phyloP scores from a whole-genome alignment of 1,140 invertebrate species.

The Stegodyphus mimosarum region DNA sequence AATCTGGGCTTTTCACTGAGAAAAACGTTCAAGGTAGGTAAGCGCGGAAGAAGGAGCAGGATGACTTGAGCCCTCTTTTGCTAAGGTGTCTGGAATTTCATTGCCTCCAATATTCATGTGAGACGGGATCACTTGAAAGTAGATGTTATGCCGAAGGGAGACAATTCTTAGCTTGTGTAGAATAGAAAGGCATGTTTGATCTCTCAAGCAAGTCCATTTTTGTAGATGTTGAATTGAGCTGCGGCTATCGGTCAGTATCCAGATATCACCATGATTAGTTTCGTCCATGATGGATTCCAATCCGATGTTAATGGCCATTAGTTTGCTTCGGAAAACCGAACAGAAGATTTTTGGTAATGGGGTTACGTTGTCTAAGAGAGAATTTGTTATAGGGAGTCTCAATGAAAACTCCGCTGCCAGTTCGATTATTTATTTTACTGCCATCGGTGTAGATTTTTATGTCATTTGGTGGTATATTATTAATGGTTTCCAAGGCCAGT shows the following conservation, averaged over 20 bases:
- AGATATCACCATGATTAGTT: neutral
- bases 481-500: neutral
- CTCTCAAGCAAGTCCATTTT: neutral
- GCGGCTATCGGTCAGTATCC: neutral
- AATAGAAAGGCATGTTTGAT: too few species aligned
- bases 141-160: too few species aligned
- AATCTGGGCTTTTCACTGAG: too few species aligned
- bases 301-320: neutral
- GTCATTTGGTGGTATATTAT: slow-evolving; percentile 8
- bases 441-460: slow-evolving; percentile 12
- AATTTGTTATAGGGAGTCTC: neutral
- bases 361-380: neutral
- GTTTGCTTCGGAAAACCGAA: neutral
- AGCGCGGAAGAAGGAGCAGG: too few species aligned
- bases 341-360: too few species aligned
- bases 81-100: too few species aligned
- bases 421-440: neutral
- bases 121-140: too few species aligned
- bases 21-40: too few species aligned
- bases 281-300: neutral
- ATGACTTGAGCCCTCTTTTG: too few species aligned
- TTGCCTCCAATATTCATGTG: too few species aligned
- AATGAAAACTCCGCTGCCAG: too few species aligned
- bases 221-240: slow-evolving; percentile 5
- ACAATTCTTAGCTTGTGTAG: too few species aligned